Evolutionary conservation across 2,888 invertebrate genomes (phyloP), one percentile per base, ranked within the genome.

Genomic region (Leptopterna dolabrata): DNA sequence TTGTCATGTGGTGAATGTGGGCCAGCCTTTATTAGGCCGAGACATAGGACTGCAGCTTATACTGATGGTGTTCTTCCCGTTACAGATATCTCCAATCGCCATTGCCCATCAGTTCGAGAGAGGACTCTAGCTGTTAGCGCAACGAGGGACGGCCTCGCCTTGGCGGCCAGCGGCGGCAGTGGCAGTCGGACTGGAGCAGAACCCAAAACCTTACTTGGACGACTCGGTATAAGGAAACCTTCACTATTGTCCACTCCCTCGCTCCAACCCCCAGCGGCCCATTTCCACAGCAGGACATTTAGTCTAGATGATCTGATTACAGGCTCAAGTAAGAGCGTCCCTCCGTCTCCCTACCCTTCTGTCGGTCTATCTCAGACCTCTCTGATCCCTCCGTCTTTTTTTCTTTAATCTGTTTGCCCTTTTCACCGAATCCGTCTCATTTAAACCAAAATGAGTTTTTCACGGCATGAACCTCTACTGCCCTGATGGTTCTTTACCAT

Each of bases 281-380:
- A 90, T 88, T 89, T 89, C 89, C 90, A 91, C 92, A 92, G 91
- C 90, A 94, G 96, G 93, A 96, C 96, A 92, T 96, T 96, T 94
- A 96, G 96, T 94, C 94, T 96, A 94, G 96, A 96, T 94, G 96
- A 96, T 95, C 95, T 96, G 93, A 95, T 96, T 94, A 95, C 95
- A 93, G 95, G 94, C 93, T 94, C 95, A 92, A 95, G 95, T 95
- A 95, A 95, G 95, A 94, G 93, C 92, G 90, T 83, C 89, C 89
- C 88, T 89, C 88, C 43, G 83, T 47, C 45, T 88, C 85, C 88
- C 86, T 47, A 76, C 55, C 73, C 36, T 19, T 73, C 73, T 73
- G 30, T 41, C 73, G n/a, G 24, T 85, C 30, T 27, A 13, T 81
- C 80, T 87, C 41, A 6, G 27, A 78, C 73, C 47, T 47, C 43